Base-by-base conservation (phyloP, 2,888 invertebrate species). In the Cataglyphis altisquamis region DNA sequence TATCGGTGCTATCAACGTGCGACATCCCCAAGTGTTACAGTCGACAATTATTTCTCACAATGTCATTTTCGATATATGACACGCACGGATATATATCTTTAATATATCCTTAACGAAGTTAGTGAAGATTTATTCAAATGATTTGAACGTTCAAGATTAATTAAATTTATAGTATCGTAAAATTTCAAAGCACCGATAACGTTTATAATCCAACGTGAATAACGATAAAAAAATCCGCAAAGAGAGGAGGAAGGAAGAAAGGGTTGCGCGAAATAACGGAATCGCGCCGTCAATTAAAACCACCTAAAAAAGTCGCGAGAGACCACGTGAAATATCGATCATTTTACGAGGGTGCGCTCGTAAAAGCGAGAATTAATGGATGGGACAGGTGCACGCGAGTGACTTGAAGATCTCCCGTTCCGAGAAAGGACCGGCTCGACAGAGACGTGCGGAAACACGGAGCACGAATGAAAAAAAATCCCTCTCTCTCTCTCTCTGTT, bases 301-400 rank as follows among this genome's bases (percentile, higher is more conserved):
- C 36, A 18, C 45, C 78, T 72, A 60, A 78, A 72, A 72, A 29
- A 60, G 68, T 68, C 55, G 55, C 12, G 80, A 25, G 62, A n/a
- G 15, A 52, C 15, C 21, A n/a, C 48, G 60, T 25, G 68, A 45
- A 63, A 72, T 72, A 72, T 72, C 72, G 70, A 72, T 60, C 57
- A 78, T 72, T 78, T 78, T 78, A 78, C 57, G 78, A 78, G 70
- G 70, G 57, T 41, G 70, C 36, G 45, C 78, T 78, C 78, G 72
- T 78, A 78, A 78, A 78, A 72, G 70, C 41, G 78, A 60, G 39
- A 70, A 78, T 78, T 60, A 78, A 78, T 72, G 70, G 64, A 25
- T 52, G 68, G 70, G 73, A 81, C 81, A 73, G 84, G 84, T 72
- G 84, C 81, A 39, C 55, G 64, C 72, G 70, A 72, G 45, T 48